Base-by-base conservation (phyloP, 1,140 invertebrate genomes). In the Harlomillsia oculata region DNA sequence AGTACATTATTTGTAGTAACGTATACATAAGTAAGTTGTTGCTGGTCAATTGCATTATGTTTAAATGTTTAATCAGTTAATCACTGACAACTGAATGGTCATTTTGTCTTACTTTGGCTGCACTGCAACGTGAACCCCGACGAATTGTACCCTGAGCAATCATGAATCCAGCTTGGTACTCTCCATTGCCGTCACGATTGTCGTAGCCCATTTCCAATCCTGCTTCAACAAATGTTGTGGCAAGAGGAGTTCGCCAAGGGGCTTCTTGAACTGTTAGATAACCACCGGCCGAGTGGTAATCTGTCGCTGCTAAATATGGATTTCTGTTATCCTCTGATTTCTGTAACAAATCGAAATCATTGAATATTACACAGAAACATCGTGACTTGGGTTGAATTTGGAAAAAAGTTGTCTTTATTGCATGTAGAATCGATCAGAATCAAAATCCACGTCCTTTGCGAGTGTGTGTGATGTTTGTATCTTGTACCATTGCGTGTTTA, bases 291-390 rank as follows among this genome's bases (percentile, higher is more conserved):
- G 78, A 75, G 64, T 90, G 87, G 67, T 89, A 89, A 2, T 77
- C 75, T 41, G 77, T 83, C 20, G 80, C 70, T 9, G 78, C 75
- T 25, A 89, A 66, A 67, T 89, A 89, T 0, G 87, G 85, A 70
- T 89, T 89, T 18, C 87, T 75, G 68, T 89, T 89, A 63, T 90
- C 87, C 71, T 92, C 89, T 0, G 86, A 88, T 69, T 91, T 92
- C 48, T 85, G 84, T 67, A 93, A 94, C 61, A 93, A 93, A n/a
- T 81, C 3, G 65, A 36, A 32, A 6, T 13, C 46, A 2, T n/a
- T n/a, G n/a, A n/a, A n/a, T n/a, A n/a, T n/a, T n/a, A n/a, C n/a
- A n/a, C n/a, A n/a, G n/a, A n/a, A n/a, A n/a, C n/a, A n/a, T n/a
- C n/a, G n/a, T n/a, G n/a, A n/a, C n/a, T n/a, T n/a, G n/a, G n/a